Evolutionary conservation across 2,797 vertebrate genomes (phyloP).

Genomic region (Loriculus beryllinus): DNA sequence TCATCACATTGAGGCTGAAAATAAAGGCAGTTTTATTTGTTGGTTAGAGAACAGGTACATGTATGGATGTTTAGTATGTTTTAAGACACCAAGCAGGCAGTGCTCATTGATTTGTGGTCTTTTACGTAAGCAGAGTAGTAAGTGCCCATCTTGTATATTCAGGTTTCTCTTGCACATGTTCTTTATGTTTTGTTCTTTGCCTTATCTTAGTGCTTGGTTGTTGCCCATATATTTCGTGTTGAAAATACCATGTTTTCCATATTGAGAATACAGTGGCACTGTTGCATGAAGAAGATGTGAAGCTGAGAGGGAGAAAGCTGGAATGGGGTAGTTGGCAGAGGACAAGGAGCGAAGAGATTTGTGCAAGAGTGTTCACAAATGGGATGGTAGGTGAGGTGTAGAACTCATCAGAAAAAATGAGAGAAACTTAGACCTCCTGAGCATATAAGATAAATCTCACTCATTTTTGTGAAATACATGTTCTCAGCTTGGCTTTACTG

Average conservation of each 20-base stretch:
- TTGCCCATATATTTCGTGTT: not conserved
- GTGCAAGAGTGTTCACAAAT: not conserved
- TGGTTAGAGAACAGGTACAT: not conserved
- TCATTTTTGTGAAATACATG: not conserved
- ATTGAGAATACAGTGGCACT: not conserved
- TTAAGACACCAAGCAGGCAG: not conserved
- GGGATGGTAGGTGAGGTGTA: not conserved
- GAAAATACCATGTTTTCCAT: not conserved
- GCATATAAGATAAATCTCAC: not conserved
- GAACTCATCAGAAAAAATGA: not conserved
- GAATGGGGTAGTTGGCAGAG: not conserved
- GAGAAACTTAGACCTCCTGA: not conserved
- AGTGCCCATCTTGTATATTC: not conserved
- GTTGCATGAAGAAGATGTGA: not conserved
- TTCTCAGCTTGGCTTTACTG: not conserved
- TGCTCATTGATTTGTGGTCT: not conserved
- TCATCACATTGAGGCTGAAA: not conserved
- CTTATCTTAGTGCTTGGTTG: not conserved
- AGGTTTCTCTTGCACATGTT: not conserved
- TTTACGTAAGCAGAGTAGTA: not conserved
- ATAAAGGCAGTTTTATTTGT: not conserved
- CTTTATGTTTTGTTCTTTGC: not conserved
- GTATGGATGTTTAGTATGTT: not conserved
- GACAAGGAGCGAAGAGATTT: not conserved
- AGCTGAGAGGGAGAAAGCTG: not conserved